A percentile compares a stretch with the other conserved stretches of the same genome.
phyloP scores from a whole-genome alignment of 2,797 vertebrate species.

The Coranthus polyacanthus region DNA sequence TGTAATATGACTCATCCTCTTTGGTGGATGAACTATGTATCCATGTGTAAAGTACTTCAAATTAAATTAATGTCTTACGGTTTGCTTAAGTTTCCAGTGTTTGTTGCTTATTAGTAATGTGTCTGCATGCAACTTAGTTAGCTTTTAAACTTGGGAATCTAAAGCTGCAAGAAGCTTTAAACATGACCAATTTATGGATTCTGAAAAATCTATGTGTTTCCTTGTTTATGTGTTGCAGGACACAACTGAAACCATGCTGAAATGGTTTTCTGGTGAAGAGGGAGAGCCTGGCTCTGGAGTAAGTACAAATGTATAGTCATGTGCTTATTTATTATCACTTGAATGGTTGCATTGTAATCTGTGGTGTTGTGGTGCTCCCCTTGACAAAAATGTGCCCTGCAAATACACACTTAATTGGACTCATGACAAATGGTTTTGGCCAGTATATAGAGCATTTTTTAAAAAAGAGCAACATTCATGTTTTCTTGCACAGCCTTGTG shows the following conservation, averaged over 20 bases:
- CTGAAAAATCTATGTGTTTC: conserved; percentile 7
- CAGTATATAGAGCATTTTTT: neutral
- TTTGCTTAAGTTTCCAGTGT: too few relatives aligned
- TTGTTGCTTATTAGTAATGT: too few relatives aligned
- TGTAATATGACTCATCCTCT: neutral
- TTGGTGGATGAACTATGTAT: neutral
- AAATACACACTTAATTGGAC: neutral
- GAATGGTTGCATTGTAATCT: conserved; percentile 2
- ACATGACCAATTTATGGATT: neutral
- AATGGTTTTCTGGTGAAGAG: conserved; percentile 90
- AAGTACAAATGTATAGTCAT: conserved; percentile 69
- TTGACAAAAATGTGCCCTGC: neutral
- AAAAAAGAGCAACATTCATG: neutral
- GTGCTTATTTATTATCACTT: neutral
- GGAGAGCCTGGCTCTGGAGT: conserved; percentile 83
- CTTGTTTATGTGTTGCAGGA: conserved; percentile 30
- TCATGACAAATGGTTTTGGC: neutral
- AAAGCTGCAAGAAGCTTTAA: neutral
- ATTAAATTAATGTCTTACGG: too few relatives aligned
- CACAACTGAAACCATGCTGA: conserved; percentile 87
- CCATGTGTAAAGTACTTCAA: too few relatives aligned
- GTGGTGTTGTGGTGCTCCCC: neutral
- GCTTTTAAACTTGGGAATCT: neutral
- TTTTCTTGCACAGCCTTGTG: neutral
- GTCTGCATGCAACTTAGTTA: too few relatives aligned